phyloP scores from a whole-genome alignment of 2,888 invertebrate species.

The Fragum fragum region DNA sequence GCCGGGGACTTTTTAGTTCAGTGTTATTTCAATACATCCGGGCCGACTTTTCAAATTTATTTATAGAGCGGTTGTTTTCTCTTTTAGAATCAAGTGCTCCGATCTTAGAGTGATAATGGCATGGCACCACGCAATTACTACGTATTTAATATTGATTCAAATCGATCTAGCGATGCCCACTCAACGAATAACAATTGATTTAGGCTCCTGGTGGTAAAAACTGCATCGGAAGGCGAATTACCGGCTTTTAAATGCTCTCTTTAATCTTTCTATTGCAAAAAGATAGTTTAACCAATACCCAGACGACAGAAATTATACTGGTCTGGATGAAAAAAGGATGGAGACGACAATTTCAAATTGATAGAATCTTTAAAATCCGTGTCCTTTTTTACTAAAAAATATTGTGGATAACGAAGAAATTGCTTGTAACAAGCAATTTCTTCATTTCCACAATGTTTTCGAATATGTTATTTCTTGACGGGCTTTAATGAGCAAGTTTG shows the following conservation, averaged over 20 bases:
- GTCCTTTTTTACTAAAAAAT: no score
- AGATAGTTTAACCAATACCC: background rate
- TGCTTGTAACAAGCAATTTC: no score
- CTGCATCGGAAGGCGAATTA: no score
- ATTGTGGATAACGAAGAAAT: no score
- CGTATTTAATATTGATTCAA: constrained; percentile 9
- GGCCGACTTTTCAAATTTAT: constrained; percentile 10
- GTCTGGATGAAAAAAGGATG: no score
- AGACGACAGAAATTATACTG: no score
- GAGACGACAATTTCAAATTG: no score
- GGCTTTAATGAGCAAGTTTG: no score
- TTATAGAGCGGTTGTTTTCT: constrained; percentile 8
- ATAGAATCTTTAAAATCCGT: no score
- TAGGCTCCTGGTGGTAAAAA: background rate
- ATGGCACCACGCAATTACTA: constrained; percentile 2
- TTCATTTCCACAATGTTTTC: no score
- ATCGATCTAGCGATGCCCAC: background rate
- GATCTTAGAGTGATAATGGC: background rate
- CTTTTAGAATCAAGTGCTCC: constrained; percentile 15
- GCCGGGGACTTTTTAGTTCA: background rate
- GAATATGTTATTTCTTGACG: no score
- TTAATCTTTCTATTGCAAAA: background rate
- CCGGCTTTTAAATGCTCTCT: no score
- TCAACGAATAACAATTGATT: constrained; percentile 9
- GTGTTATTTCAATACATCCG: constrained; percentile 9